A percentile compares a stretch with the other conserved stretches of the same genome.
Conservation (phyloP, 2,888 invertebrate genomes). For the Tryphoninae sp. region DNA sequence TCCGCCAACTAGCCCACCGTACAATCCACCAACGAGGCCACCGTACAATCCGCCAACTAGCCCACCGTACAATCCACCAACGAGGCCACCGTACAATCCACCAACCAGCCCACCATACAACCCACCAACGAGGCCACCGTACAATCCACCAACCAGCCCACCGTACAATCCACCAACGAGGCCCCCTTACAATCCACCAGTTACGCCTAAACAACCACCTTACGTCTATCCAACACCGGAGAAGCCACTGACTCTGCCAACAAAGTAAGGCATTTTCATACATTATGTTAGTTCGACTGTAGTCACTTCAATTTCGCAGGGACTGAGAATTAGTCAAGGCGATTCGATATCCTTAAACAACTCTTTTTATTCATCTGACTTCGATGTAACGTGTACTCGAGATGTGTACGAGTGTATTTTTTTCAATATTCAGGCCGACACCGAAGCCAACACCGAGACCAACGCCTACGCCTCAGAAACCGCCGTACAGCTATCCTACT, state of each 20-base stretch:
- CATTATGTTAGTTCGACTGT: too few species aligned
- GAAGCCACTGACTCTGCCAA: constrained; percentile 50
- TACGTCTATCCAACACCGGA: constrained; percentile 53
- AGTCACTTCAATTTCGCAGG: too few species aligned
- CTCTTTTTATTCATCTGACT: too few species aligned
- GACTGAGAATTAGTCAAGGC: too few species aligned
- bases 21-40: constrained; percentile 5
- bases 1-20: constrained; percentile 66
- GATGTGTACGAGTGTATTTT: background rate
- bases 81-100: constrained; percentile 23
- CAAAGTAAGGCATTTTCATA: constrained; percentile 15
- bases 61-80: constrained; percentile 73
- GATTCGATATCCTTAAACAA: too few species aligned
- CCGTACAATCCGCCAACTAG: background rate
- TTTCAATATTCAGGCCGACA: constrained; percentile 60
- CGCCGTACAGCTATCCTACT: constrained; percentile 67
- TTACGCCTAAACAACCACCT: constrained; percentile 81
- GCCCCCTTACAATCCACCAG: constrained; percentile 16
- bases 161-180: constrained; percentile 37
- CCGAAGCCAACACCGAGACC: constrained; percentile 69
- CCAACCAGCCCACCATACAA: constrained; percentile 74
- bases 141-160: constrained; percentile 67
- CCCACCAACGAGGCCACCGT: constrained; percentile 44
- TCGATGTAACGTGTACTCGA: background rate
- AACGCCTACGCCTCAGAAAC: constrained; percentile 68